Percentiles rank a stretch among this genome's conserved stretches.
Evolutionary conservation across 2,113 vertebrate species (phyloP).

Genomic region (Todiramphus saurophagus): DNA sequence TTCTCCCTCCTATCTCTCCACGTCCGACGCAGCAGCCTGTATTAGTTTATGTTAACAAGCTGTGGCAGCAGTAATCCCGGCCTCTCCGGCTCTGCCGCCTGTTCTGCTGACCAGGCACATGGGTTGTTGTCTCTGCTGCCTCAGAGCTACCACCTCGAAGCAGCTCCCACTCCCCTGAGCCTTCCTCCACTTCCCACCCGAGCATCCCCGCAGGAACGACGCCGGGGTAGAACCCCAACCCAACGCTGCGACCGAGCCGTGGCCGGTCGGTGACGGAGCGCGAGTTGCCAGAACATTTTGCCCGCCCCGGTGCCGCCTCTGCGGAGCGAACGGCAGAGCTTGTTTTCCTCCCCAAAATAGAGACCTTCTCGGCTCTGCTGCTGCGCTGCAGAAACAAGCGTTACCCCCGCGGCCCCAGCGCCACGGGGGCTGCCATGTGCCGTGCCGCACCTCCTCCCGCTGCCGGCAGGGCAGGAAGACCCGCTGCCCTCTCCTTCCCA

Average conservation of each 20-base stretch:
- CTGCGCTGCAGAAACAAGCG: background rate
- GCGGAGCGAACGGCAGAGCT: background rate
- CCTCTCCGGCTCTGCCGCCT: background rate
- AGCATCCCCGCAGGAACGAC: background rate
- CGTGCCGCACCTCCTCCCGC: background rate
- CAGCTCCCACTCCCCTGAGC: background rate
- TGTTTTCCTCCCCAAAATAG: background rate
- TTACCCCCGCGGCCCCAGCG: background rate
- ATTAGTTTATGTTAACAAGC: conserved; percentile 69
- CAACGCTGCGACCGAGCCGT: accelerated
- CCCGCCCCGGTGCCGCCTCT: accelerated
- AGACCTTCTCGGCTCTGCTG: background rate
- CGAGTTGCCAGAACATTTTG: background rate
- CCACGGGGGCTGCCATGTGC: background rate
- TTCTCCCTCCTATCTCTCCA: conserved; percentile 35
- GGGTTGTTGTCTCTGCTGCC: background rate
- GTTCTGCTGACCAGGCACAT: conserved; percentile 50
- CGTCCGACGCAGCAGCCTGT: conserved; percentile 2
- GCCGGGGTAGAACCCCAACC: background rate
- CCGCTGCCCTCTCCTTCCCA: background rate
- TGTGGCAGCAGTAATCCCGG: conserved; percentile 46
- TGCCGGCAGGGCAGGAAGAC: background rate
- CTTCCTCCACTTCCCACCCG: background rate
- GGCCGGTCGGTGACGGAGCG: accelerated
- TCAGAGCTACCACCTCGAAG: background rate